Percentiles rank a stretch among this genome's conserved stretches.
Conservation (phyloP, 2,888 invertebrate genomes). For the Halocaridina rubra region DNA sequence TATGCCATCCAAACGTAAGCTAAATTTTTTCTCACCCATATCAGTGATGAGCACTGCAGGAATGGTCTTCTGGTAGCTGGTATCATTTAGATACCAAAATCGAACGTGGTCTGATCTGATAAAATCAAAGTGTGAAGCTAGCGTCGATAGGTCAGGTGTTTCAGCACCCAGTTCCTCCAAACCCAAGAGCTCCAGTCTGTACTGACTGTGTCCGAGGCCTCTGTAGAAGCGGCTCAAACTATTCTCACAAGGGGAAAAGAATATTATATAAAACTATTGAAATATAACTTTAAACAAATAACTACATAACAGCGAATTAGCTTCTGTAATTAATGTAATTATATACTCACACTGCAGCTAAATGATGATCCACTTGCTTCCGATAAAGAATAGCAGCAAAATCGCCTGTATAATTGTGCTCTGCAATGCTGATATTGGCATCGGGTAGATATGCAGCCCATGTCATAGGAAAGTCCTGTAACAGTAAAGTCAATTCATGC, state of each 20-base stretch:
- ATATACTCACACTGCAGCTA: conserved; percentile 65
- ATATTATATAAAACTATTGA: no score
- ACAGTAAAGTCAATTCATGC: neutral
- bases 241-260: no score
- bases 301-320: no score
- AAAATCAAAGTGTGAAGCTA: conserved; percentile 67
- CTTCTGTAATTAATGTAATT: no score
- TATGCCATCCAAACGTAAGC: no score
- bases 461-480: conserved; percentile 36
- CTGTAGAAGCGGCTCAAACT: conserved; percentile 32
- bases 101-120: conserved; percentile 68
- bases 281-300: no score
- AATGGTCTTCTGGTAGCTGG: conserved; percentile 63
- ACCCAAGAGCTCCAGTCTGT: conserved; percentile 65
- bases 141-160: conserved; percentile 65
- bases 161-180: conserved; percentile 65
- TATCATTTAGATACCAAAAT: conserved; percentile 68
- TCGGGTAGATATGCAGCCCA: conserved; percentile 41
- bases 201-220: conserved; percentile 62
- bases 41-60: conserved; percentile 68
- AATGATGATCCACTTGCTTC: conserved; percentile 65
- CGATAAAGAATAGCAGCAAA: conserved; percentile 67
- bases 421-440: conserved; percentile 63
- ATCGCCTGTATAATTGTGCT: conserved; percentile 66
- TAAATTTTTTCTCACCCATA: conserved; percentile 66